phyloP scores from a whole-genome alignment of 2,113 vertebrate genomes.

The Poecilia latipinna region DNA sequence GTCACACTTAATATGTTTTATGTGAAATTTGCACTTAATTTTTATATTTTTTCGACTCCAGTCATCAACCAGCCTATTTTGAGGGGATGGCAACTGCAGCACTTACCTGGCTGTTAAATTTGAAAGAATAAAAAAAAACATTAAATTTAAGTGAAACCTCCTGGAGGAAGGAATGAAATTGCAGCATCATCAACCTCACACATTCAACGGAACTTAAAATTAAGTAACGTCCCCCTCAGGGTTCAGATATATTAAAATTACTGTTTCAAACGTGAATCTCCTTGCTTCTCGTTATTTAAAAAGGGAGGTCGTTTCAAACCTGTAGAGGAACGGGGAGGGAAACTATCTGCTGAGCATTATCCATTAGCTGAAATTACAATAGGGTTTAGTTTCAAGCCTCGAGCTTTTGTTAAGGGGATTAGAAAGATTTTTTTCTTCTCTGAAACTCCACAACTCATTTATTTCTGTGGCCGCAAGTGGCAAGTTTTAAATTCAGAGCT shows the following conservation, averaged over 20 bases:
- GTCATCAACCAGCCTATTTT: background rate
- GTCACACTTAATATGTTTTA: background rate
- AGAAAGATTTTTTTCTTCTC: constrained; percentile 10
- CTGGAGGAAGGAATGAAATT: constrained; percentile 1
- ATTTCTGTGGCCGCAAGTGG: constrained; percentile 12
- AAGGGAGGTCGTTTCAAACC: background rate
- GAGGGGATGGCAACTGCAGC: background rate
- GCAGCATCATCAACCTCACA: background rate
- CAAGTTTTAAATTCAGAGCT: constrained; percentile 19
- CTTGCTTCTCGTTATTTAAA: background rate
- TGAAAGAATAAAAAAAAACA: background rate
- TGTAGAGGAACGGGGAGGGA: background rate
- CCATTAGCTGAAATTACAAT: constrained; percentile 11
- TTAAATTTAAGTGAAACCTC: background rate
- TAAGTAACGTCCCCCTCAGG: background rate
- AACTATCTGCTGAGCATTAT: constrained; percentile 12
- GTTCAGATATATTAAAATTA: constrained; percentile 3
- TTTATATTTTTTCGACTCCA: no score
- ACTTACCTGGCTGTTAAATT: background rate
- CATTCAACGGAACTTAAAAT: background rate
- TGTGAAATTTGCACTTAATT: background rate
- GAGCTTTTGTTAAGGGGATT: constrained; percentile 7
- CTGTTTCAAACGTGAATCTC: background rate
- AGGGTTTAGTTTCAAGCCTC: background rate
- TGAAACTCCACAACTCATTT: constrained; percentile 19